A percentile compares a stretch with the other conserved stretches of the same genome.
Conservation (phyloP, 2,113 vertebrate species). For the Propithecus coquereli region DNA sequence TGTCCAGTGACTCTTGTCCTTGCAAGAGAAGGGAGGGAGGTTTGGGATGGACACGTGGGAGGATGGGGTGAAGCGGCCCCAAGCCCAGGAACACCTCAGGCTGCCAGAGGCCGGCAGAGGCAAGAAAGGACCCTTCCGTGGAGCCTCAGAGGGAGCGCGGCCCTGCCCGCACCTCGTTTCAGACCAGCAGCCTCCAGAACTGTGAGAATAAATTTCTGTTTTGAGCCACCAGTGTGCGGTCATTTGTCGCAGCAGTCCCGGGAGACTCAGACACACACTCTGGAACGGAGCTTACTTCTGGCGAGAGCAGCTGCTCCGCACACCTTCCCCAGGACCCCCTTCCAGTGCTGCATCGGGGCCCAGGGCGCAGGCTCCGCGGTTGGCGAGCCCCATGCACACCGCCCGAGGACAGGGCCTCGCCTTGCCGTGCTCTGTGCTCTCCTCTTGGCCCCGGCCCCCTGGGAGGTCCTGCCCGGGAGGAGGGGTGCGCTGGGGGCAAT, state of each 20-base stretch:
- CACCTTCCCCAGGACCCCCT: background rate
- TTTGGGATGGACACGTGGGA: background rate
- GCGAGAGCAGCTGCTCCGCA: background rate
- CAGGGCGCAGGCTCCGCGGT: fast-evolving
- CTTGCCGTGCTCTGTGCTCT: too few species aligned
- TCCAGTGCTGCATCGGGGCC: background rate
- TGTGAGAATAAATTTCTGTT: fast-evolving
- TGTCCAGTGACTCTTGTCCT: fast-evolving
- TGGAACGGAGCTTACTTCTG: background rate
- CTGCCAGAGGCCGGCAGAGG: background rate
- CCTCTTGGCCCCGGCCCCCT: background rate
- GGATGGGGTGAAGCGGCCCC: fast-evolving
- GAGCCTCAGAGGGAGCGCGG: fast-evolving
- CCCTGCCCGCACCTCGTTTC: fast-evolving
- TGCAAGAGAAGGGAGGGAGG: background rate
- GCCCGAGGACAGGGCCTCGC: fast-evolving
- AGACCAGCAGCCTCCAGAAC: background rate
- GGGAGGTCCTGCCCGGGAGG: background rate
- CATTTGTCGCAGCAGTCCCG: background rate
- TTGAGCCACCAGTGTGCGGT: fast-evolving
- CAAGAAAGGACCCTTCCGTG: fast-evolving
- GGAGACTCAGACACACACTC: fast-evolving
- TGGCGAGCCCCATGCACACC: fast-evolving
- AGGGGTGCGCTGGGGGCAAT: background rate
- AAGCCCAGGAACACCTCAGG: fast-evolving